phyloP scores from a whole-genome alignment of 2,113 vertebrate genomes.

The Microtus richardsoni region DNA sequence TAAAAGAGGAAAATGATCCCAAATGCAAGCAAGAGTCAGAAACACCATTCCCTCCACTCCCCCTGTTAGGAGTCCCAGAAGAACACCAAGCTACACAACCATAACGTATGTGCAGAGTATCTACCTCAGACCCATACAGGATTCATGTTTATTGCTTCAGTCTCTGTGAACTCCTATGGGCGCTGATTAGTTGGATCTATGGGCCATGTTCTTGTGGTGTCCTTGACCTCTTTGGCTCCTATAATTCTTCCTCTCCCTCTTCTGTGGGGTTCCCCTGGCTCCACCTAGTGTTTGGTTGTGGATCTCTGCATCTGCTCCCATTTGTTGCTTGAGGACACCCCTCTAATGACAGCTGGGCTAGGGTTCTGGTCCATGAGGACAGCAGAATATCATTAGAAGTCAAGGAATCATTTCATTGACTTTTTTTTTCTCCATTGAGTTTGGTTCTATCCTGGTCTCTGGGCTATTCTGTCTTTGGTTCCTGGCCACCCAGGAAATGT shows the following conservation, averaged over 20 bases:
- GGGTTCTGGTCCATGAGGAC: neutral
- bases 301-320: neutral
- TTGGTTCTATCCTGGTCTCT: neutral
- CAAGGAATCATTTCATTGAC: neutral
- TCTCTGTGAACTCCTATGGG: neutral
- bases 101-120: neutral
- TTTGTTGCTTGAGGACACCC: fast-evolving
- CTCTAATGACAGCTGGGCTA: neutral
- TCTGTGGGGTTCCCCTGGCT: neutral
- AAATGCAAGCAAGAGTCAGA: neutral
- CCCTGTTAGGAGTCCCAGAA: neutral
- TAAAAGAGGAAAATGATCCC: neutral
- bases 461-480: neutral
- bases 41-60: too few relatives aligned
- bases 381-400: neutral
- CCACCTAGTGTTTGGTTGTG: neutral
- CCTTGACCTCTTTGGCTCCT: neutral
- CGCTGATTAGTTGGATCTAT: neutral
- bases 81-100: neutral
- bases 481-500: neutral
- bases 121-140: neutral
- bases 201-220: neutral
- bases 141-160: neutral
- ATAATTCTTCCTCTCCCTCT: neutral
- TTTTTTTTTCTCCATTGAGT: neutral